A percentile compares a stretch with the other conserved stretches of the same genome.
Conservation (phyloP, 2,113 vertebrate species). For the Corydoras sp. region DNA sequence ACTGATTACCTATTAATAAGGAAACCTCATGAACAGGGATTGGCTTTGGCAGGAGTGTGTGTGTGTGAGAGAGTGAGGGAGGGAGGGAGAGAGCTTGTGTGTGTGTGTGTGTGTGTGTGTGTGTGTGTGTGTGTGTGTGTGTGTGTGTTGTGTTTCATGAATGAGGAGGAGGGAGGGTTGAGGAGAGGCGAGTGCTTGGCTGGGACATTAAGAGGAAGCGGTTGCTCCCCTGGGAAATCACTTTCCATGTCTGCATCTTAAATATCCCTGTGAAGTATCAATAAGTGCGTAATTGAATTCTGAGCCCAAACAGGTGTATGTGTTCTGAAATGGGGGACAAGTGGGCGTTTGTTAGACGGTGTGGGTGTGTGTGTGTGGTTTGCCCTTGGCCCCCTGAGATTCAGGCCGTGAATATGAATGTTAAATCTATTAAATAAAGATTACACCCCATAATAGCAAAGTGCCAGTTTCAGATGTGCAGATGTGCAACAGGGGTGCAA, state of each 20-base stretch:
- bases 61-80: no score
- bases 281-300: slow-evolving; percentile 99
- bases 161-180: slow-evolving; percentile 36
- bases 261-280: slow-evolving; percentile 99
- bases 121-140: slow-evolving; percentile 17
- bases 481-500: slow-evolving; percentile 21
- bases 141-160: slow-evolving; percentile 25
- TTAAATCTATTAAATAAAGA: slow-evolving; percentile 99
- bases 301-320: slow-evolving; percentile 96
- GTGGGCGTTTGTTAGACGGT: slow-evolving; percentile 39
- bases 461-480: slow-evolving; percentile 70
- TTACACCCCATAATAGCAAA: slow-evolving; percentile 84
- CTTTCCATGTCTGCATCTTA: slow-evolving; percentile 99
- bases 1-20: slow-evolving; percentile 99
- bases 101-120: slow-evolving; percentile 51
- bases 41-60: slow-evolving; percentile 48
- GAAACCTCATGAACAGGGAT: slow-evolving; percentile 96
- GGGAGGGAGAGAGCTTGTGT: no score
- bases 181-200: slow-evolving; percentile 57
- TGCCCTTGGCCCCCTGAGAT: slow-evolving; percentile 75
- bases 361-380: slow-evolving; percentile 61
- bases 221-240: slow-evolving; percentile 97
- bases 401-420: slow-evolving; percentile 90
- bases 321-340: slow-evolving; percentile 58
- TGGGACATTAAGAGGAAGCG: slow-evolving; percentile 99